Evolutionary conservation across 2,113 vertebrate species (phyloP).

Genomic region (Polypterus bichir): DNA sequence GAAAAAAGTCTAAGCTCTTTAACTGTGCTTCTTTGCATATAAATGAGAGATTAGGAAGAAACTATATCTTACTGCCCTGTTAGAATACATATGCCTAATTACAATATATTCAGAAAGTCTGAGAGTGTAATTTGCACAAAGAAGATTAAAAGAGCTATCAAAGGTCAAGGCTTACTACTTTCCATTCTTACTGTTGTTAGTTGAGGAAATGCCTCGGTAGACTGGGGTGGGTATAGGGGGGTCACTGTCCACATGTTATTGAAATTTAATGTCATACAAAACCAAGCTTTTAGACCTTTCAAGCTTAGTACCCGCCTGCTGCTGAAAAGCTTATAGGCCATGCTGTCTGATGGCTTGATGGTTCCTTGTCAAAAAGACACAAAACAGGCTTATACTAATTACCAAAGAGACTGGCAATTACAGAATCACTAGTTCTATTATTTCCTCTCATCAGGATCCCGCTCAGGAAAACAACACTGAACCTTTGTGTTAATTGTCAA

Average conservation of each 20-base stretch:
- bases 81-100: conserved; percentile 67
- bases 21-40: conserved; percentile 55
- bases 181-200: conserved; percentile 29
- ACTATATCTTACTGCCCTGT: conserved; percentile 57
- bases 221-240: conserved; percentile 18
- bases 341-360: conserved; percentile 1
- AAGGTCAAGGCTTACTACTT: conserved; percentile 50
- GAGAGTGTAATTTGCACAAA: conserved; percentile 65
- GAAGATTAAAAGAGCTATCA: conserved; percentile 53
- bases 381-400: background rate
- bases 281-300: background rate
- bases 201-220: conserved; percentile 38
- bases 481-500: too few species aligned
- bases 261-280: background rate
- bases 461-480: too few species aligned
- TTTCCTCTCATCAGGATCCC: too few species aligned
- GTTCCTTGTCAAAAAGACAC: background rate
- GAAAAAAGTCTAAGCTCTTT: conserved; percentile 54
- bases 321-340: background rate
- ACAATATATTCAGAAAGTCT: conserved; percentile 62
- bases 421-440: background rate
- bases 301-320: background rate
- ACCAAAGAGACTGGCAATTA: background rate
- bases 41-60: conserved; percentile 64
- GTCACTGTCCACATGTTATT: conserved; percentile 2